Conservation (phyloP, 2,888 invertebrate genomes). For the Campoletis raptor region DNA sequence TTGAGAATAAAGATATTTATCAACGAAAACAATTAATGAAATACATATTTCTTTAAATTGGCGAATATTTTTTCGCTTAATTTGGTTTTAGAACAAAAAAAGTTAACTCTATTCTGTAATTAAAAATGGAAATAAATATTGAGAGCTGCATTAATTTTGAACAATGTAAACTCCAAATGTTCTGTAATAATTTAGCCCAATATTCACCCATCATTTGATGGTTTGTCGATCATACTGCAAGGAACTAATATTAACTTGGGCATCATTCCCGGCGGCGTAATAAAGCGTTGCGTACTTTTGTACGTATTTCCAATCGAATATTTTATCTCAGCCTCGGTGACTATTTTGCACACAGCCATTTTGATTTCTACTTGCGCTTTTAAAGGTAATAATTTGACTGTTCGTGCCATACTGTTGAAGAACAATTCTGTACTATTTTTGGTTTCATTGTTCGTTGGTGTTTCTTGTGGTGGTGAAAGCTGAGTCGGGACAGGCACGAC, state of each 20-base stretch:
- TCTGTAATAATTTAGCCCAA: background rate
- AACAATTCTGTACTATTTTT: slow-evolving; percentile 80
- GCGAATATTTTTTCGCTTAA: background rate
- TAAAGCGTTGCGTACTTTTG: slow-evolving; percentile 75
- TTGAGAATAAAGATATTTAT: background rate
- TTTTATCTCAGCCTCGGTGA: slow-evolving; percentile 80
- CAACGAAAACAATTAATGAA: background rate
- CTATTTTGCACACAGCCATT: slow-evolving; percentile 82
- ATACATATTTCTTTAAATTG: background rate
- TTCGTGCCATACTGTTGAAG: slow-evolving; percentile 82
- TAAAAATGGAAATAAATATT: background rate
- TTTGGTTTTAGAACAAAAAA: background rate
- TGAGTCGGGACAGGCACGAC: slow-evolving; percentile 16
- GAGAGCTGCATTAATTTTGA: background rate
- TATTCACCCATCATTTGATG: slow-evolving; percentile 66
- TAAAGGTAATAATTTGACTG: slow-evolving; percentile 79
- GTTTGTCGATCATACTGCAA: slow-evolving; percentile 82
- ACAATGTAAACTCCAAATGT: background rate
- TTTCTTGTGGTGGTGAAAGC: slow-evolving; percentile 32
- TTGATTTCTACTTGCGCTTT: slow-evolving; percentile 82
- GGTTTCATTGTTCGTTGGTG: slow-evolving; percentile 44
- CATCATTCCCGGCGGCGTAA: slow-evolving; percentile 79
- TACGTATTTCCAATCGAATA: slow-evolving; percentile 69
- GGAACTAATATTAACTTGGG: slow-evolving; percentile 83
- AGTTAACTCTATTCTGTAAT: background rate